These are phyloP conservation scores for Panulirus ornatus DNA, from an alignment of 1,140 invertebrate species.

Conservation along the genomic window DNA sequence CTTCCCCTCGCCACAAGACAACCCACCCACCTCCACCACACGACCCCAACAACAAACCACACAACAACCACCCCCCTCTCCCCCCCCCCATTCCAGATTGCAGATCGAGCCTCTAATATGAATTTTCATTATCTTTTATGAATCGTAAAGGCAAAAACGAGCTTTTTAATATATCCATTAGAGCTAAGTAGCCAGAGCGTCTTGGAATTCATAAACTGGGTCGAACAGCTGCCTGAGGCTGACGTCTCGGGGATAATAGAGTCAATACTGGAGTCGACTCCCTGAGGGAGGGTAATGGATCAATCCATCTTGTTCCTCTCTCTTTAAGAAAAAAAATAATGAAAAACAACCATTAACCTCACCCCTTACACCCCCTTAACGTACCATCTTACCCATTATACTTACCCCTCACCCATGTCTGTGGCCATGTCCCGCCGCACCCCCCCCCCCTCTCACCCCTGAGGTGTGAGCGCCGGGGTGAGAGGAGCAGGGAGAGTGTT, in stretches of 20 bases:
- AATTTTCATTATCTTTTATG: slow-evolving; percentile 64
- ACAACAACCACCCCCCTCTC: background rate
- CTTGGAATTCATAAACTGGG: background rate
- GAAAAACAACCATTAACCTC: too few species aligned
- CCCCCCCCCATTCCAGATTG: background rate
- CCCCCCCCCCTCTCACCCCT: too few species aligned
- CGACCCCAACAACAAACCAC: background rate
- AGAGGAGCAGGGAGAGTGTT: slow-evolving; percentile 6
- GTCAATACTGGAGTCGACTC: background rate
- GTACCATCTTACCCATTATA: too few species aligned
- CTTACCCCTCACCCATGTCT: too few species aligned
- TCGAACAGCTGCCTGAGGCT: background rate
- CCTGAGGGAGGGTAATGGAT: background rate
- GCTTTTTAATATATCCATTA: slow-evolving; percentile 43
- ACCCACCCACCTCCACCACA: background rate
- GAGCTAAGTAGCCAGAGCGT: slow-evolving; percentile 26
- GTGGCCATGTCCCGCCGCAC: background rate
- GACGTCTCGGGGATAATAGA: background rate
- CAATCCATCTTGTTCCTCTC: too few species aligned
- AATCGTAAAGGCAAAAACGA: slow-evolving; percentile 34
- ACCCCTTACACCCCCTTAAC: too few species aligned
- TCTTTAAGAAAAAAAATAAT: too few species aligned
- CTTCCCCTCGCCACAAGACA: background rate
- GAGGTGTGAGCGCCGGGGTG: background rate
- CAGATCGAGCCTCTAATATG: slow-evolving; percentile 18